phyloP scores from a whole-genome alignment of 2,113 vertebrate species.

The Catagonus wagneri region DNA sequence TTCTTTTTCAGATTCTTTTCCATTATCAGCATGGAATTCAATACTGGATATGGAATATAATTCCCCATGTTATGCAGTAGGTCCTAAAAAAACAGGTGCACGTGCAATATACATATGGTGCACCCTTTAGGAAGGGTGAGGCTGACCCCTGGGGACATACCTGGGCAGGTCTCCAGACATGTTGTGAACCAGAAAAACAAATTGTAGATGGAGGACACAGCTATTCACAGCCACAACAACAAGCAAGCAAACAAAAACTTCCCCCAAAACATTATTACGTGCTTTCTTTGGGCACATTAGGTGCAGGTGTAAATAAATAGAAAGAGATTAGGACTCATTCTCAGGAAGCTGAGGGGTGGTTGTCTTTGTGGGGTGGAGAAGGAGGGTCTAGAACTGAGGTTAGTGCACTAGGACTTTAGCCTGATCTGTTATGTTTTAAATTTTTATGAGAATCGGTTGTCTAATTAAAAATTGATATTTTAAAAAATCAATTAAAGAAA shows the following conservation, averaged over 20 bases:
- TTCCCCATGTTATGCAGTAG: not conserved
- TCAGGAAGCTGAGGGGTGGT: not conserved
- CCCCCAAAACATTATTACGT: not conserved
- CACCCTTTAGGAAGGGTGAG: not conserved
- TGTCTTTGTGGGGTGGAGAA: not conserved
- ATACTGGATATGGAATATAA: not conserved
- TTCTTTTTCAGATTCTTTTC: not conserved
- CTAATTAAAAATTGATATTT: slow-evolving; percentile 60
- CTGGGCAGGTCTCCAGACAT: not conserved
- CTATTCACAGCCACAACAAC: not conserved
- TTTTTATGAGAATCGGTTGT: slow-evolving; percentile 42
- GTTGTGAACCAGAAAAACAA: not conserved
- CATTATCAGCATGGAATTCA: not conserved
- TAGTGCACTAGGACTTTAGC: not conserved
- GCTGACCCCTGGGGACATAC: too few species aligned
- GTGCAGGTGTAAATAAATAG: not conserved
- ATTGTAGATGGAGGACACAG: not conserved
- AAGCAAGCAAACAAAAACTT: not conserved
- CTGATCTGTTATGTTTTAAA: not conserved
- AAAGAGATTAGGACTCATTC: not conserved
- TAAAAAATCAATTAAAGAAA: not conserved
- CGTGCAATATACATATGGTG: not conserved
- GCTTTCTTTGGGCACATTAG: not conserved
- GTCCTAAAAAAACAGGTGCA: not conserved
- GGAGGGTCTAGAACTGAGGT: not conserved